Percentiles rank a stretch among this genome's conserved stretches.
These are phyloP conservation scores for Cyphomyrus plagiostoma DNA, from an alignment of 2,113 vertebrate genomes.

Conservation along the genomic window DNA sequence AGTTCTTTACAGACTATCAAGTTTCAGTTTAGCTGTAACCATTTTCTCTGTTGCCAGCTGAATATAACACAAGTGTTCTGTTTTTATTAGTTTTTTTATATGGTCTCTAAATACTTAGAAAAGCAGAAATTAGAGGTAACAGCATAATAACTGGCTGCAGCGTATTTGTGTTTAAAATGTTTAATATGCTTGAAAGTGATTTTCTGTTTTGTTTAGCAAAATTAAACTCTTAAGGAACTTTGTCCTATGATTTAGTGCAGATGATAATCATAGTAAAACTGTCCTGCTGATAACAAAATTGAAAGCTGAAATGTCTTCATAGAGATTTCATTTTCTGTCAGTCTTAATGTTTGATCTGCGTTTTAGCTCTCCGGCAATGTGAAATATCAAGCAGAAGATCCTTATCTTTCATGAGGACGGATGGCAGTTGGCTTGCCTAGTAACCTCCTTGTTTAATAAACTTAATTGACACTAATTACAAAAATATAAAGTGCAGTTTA, in stretches of 20 bases:
- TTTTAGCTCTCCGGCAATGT: background rate
- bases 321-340: background rate
- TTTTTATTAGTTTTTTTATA: background rate
- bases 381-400: background rate
- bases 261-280: background rate
- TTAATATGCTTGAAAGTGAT: background rate
- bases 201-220: background rate
- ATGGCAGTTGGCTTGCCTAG: background rate
- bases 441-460: slow-evolving; percentile 7
- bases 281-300: background rate
- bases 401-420: background rate
- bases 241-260: background rate
- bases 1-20: slow-evolving; percentile 8
- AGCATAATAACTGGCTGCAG: background rate
- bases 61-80: background rate
- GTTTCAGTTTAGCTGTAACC: slow-evolving; percentile 4
- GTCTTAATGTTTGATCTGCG: background rate
- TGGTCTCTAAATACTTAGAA: background rate
- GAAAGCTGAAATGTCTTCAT: background rate
- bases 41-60: slow-evolving; percentile 6
- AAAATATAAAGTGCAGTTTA: slow-evolving; percentile 6
- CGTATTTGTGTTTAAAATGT: background rate
- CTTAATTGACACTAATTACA: background rate
- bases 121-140: background rate
- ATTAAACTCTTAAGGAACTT: background rate